These are phyloP conservation scores for Lonchura striata DNA, from an alignment of 2,113 vertebrate genomes.

Conservation along the genomic window DNA sequence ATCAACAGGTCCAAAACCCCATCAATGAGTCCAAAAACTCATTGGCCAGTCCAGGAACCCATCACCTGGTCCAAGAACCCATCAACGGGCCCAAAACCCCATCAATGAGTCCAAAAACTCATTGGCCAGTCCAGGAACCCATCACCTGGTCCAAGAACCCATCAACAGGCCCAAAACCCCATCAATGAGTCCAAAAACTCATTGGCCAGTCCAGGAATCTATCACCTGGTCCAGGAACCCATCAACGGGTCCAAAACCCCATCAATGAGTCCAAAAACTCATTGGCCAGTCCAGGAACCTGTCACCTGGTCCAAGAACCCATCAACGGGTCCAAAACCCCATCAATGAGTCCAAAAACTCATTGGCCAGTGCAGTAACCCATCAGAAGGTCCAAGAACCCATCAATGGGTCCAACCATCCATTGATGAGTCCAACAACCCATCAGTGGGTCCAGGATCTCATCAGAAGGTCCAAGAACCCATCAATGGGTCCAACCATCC, in stretches of 20 bases:
- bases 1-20: too few species aligned
- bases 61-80: accelerated
- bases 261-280: accelerated
- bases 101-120: accelerated
- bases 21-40: background rate
- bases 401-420: too few species aligned
- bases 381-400: too few species aligned
- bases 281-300: accelerated
- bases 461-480: accelerated
- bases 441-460: accelerated
- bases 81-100: background rate
- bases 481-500: too few species aligned
- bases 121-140: accelerated
- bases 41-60: accelerated
- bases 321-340: accelerated
- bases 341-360: background rate
- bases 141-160: accelerated
- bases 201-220: background rate
- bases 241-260: background rate
- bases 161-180: background rate
- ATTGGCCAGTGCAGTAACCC: accelerated
- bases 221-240: accelerated
- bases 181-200: background rate
- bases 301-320: accelerated
- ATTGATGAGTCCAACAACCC: too few species aligned